Base-by-base conservation (phyloP, 2,113 vertebrate genomes). In the Corythornis vintsioides region DNA sequence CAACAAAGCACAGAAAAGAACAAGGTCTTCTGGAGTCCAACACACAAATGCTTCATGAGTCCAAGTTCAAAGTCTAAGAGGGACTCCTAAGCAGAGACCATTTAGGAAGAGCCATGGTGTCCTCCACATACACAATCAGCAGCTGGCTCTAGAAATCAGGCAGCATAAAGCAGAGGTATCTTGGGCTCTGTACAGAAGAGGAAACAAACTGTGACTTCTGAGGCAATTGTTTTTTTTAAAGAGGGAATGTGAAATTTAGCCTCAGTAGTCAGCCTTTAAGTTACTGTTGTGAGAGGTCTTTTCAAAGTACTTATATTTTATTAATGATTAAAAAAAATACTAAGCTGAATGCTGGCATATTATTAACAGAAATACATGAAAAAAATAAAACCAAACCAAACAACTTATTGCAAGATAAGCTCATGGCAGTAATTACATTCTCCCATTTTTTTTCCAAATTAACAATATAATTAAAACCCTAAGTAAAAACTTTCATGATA, bases 61-160 rank as follows among this genome's bases (percentile, higher is more conserved):
- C 45, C 90, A 66, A 56, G 69, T n/a, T 83, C 56, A 79, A 90
- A 83, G 56, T 24, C 60, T 56, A 78, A 59, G 48, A 89, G 22
- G 55, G 31, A 78, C 8, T 57, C 82, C 45, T 61, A 69, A 75
- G 83, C 29, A 67, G 52, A 79, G 20, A 42, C 1, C 43, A 52
- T 12, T 82, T 26, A 85, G 29, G 57, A 91, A 74, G n/a, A 74
- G 65, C 56, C 72, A 45, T 0, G 0, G 35, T n/a, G 52, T 80
- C 45, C 42, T 45, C 10, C 2, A 0, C 13, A 35, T 0, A 20
- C 38, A 45, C 29, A 29, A 10, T 2, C 57, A 22, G 40, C 25
- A 65, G 1, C 2, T 0, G 40, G 29, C 25, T 65, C 78, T 28
- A 35, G 48, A 52, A 72, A 75, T 33, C 38, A 57, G 31, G 33